Percentiles rank a stretch among this genome's conserved stretches.
phyloP scores from a whole-genome alignment of 2,797 vertebrate species.

The Rhinichthys osculus region DNA sequence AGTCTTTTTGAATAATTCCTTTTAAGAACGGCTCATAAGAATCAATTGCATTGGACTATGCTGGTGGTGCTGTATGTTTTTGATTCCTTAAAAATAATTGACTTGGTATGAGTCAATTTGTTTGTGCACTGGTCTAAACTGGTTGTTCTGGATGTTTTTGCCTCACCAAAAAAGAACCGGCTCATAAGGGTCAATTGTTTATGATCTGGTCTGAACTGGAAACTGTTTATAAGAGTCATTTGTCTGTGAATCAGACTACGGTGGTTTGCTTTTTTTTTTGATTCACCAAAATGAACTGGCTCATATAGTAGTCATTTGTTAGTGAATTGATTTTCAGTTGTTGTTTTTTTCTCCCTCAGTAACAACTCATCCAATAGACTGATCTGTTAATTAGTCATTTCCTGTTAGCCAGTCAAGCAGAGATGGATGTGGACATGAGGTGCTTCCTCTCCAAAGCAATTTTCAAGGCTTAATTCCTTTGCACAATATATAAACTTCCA shows the following conservation, averaged over 20 bases:
- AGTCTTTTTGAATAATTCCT: neutral
- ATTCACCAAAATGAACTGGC: neutral
- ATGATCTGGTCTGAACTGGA: neutral
- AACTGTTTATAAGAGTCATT: neutral
- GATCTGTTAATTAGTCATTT: conserved; percentile 52
- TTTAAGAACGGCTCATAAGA: neutral
- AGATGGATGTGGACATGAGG: conserved; percentile 27
- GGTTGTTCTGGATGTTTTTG: neutral
- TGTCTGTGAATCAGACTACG: too few relatives aligned
- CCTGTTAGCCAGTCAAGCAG: conserved; percentile 1
- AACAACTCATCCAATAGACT: conserved; percentile 19
- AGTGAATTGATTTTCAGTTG: neutral
- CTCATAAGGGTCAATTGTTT: neutral
- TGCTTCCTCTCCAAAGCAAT: conserved; percentile 8
- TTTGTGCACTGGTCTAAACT: too few relatives aligned
- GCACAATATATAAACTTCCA: neutral
- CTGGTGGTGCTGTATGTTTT: neutral
- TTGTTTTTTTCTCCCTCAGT: neutral
- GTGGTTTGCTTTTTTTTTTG: neutral
- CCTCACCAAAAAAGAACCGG: neutral
- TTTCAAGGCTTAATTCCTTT: conserved; percentile 14
- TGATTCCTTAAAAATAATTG: neutral
- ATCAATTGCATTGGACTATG: neutral
- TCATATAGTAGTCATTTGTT: neutral
- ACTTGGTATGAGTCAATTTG: too few relatives aligned